These are phyloP conservation scores for Zoanthus sociatus DNA, from an alignment of 92 coral and sea anemone species.

Conservation along the genomic window DNA sequence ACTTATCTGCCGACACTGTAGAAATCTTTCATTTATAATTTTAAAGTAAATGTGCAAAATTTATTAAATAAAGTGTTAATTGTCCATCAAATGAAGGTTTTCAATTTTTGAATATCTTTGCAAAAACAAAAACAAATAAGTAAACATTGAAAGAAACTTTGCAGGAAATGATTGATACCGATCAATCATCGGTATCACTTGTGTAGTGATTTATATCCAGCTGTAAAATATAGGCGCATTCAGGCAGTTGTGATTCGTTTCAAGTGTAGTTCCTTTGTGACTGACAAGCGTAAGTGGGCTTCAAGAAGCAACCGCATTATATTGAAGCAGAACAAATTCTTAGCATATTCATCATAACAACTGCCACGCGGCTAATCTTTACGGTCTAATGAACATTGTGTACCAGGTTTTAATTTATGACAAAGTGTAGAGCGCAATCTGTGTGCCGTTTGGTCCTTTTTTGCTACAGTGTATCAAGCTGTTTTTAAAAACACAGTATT, in stretches of 20 bases:
- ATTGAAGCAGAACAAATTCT: background rate
- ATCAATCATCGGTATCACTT: background rate
- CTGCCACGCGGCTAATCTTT: background rate
- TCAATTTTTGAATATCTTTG: background rate
- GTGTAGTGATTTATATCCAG: background rate
- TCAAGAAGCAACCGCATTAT: background rate
- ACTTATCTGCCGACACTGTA: too few relatives aligned
- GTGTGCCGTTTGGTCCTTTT: too few relatives aligned
- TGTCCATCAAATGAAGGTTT: background rate
- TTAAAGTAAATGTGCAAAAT: too few relatives aligned
- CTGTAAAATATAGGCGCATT: background rate
- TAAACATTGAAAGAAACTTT: background rate
- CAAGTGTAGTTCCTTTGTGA: background rate
- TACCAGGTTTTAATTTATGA: background rate
- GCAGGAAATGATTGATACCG: background rate
- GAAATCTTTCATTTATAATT: too few relatives aligned
- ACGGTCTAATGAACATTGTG: background rate
- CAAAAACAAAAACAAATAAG: background rate
- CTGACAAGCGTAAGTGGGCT: background rate
- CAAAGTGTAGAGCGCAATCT: too few relatives aligned
- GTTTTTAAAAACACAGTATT: too few relatives aligned
- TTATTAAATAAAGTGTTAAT: background rate
- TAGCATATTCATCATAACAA: background rate
- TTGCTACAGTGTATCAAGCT: too few relatives aligned
- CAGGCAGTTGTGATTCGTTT: background rate